Conservation (phyloP, 2,797 vertebrate species). For the Xenopus petersii region DNA sequence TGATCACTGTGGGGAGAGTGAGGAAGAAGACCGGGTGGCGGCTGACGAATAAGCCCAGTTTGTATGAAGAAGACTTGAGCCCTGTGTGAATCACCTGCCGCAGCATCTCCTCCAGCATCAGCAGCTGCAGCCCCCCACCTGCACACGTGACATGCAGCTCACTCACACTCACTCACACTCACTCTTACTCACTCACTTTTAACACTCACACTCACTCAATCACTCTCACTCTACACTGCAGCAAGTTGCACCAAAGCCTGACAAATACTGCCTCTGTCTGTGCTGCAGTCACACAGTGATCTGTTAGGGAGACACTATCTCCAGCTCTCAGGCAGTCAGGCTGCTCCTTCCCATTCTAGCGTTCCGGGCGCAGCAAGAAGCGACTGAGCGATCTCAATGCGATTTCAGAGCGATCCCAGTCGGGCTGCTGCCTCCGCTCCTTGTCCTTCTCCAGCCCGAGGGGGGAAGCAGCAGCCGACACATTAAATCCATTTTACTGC, state of each 20-base stretch:
- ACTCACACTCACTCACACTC: too few relatives aligned
- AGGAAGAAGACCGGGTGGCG: slow-evolving; percentile 97
- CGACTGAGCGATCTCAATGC: background rate
- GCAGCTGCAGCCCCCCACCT: too few relatives aligned
- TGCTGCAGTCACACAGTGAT: slow-evolving; percentile 4
- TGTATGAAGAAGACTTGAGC: slow-evolving; percentile 95
- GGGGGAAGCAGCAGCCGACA: background rate
- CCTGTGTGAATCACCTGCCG: slow-evolving; percentile 97
- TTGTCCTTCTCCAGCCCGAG: background rate
- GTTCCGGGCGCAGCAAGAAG: background rate
- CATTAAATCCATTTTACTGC: slow-evolving; percentile 48
- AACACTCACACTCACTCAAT: slow-evolving; percentile 33
- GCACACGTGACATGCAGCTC: too few relatives aligned
- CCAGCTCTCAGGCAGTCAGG: too few relatives aligned
- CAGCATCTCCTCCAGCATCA: slow-evolving; percentile 81
- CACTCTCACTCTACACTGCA: slow-evolving; percentile 70
- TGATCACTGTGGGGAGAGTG: slow-evolving; percentile 93
- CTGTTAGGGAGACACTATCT: too few relatives aligned
- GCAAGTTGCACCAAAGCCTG: slow-evolving; percentile 80
- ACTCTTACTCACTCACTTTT: slow-evolving; percentile 64
- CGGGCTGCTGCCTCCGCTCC: too few relatives aligned
- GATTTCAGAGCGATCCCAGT: too few relatives aligned
- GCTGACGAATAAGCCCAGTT: slow-evolving; percentile 98
- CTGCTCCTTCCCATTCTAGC: background rate
- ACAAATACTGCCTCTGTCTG: slow-evolving; percentile 59